Percentiles rank a stretch among this genome's conserved stretches.
phyloP scores from a whole-genome alignment of 2,888 invertebrate genomes.

The Coelopa pilipes region DNA sequence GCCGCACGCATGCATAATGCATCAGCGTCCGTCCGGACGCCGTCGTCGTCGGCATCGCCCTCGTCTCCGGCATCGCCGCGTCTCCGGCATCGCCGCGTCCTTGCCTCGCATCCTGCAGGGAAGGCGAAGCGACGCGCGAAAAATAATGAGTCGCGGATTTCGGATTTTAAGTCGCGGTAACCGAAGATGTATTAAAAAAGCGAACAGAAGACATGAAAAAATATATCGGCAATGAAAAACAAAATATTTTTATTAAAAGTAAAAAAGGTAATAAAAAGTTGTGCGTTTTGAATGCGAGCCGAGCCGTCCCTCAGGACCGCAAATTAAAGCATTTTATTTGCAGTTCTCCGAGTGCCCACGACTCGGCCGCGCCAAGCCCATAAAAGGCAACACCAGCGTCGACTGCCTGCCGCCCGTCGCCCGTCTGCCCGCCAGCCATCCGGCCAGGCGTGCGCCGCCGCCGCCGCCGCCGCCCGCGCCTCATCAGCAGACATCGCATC shows the following conservation, averaged over 20 bases:
- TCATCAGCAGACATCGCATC: too few relatives aligned
- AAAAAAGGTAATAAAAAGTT: too few relatives aligned
- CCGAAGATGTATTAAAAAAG: neutral
- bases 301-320: neutral
- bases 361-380: conserved; percentile 8
- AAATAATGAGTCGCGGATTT: too few relatives aligned
- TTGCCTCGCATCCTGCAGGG: too few relatives aligned
- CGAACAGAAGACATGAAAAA: neutral
- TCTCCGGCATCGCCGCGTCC: too few relatives aligned
- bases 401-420: too few relatives aligned
- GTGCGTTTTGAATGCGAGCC: neutral
- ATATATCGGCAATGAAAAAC: neutral
- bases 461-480: too few relatives aligned
- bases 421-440: neutral
- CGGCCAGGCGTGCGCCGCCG: neutral
- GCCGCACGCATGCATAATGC: conserved; percentile 58
- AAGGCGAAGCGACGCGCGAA: too few relatives aligned
- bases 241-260: too few relatives aligned
- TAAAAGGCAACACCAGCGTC: neutral
- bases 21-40: conserved; percentile 42
- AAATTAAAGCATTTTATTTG: conserved; percentile 22
- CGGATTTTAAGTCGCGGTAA: neutral
- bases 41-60: too few relatives aligned
- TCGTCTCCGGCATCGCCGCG: too few relatives aligned
- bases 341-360: neutral